Evolutionary conservation across 1,140 invertebrate species (phyloP), one percentile per base, ranked within the genome.

Genomic region (Diachasmimorpha longicaudata): DNA sequence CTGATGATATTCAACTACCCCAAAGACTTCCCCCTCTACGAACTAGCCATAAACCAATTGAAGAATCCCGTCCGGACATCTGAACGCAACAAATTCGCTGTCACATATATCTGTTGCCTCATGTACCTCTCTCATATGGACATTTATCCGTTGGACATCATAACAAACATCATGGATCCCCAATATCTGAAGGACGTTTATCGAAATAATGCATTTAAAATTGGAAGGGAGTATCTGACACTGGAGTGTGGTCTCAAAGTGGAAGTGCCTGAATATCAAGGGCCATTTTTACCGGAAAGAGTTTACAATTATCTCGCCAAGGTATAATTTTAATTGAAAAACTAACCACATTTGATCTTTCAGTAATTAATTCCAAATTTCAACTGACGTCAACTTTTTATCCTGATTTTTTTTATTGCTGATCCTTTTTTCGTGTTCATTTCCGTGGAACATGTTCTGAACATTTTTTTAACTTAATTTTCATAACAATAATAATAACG

Each of bases 181-280:
- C 81, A 87, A 16, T 91, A 87, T 77, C 68, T 91, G n/a, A 75
- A 81, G 1, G 81, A 84, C 1, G 77, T 82, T 11, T 90, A 89
- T 79, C 86, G 87, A 70, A 85, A 88, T 72, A 85, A 89, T 75
- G 78, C 77, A 46, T 58, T 46, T 3, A 74, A 25, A 16, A 81
- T 81, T 78, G 90, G 88, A 58, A 80, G 89, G 10, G 90, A 92
- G 80, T 85, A 91, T 55, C 87, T 91, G 13, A 83, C 86, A n/a
- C 79, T 94, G 23, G 90, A 93, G 66, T 82, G 83, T 5, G 88
- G 88, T 46, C 80, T 90, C 0, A 87, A 90, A 75, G 86, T 93
- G 81, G 92, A 93, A 81, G 85, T 90, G 42, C 88, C 90, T 4
- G 83, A 91, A 46, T 93, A 93, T 79, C 81, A 80, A 25, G 92